phyloP scores from a whole-genome alignment of 2,113 vertebrate genomes.

The Carassius auratus region DNA sequence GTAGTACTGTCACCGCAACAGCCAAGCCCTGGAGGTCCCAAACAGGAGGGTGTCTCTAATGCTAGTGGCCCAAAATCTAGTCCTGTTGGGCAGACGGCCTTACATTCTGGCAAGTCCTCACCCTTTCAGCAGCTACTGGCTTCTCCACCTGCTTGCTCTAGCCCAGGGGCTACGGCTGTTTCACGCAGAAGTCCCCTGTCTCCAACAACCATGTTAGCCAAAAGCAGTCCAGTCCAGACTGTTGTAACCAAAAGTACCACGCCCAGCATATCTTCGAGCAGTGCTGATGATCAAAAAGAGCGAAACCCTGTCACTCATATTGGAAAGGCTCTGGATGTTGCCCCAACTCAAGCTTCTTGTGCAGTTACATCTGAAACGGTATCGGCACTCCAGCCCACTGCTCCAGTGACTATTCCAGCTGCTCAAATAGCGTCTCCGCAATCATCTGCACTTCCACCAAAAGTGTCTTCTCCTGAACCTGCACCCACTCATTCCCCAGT shows the following conservation, averaged over 20 bases:
- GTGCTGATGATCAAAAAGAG: slow-evolving; percentile 71
- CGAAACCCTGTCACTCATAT: slow-evolving; percentile 69
- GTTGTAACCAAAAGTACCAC: slow-evolving; percentile 76
- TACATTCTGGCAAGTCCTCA: slow-evolving; percentile 64
- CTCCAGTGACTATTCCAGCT: slow-evolving; percentile 50
- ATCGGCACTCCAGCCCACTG: slow-evolving; percentile 39
- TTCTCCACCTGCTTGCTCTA: slow-evolving; percentile 83
- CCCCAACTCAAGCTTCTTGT: slow-evolving; percentile 55
- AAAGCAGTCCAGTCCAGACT: slow-evolving; percentile 79
- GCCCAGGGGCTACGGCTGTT: slow-evolving; percentile 78
- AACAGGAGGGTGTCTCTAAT: slow-evolving; percentile 79
- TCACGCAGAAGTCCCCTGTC: slow-evolving; percentile 83
- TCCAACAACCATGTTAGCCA: slow-evolving; percentile 72
- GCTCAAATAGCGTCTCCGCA: slow-evolving; percentile 53
- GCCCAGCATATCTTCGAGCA: slow-evolving; percentile 77
- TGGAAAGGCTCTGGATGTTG: slow-evolving; percentile 64
- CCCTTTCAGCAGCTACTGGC: slow-evolving; percentile 76
- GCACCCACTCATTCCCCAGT: slow-evolving; percentile 47
- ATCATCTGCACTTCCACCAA: slow-evolving; percentile 50
- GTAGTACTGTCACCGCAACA: slow-evolving; percentile 63
- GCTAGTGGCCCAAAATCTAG: slow-evolving; percentile 62
- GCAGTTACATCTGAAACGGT: slow-evolving; percentile 60
- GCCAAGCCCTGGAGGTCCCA: slow-evolving; percentile 61
- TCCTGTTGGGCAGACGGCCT: slow-evolving; percentile 73
- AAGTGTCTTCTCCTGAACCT: slow-evolving; percentile 55